Percentiles rank a stretch among this genome's conserved stretches.
Evolutionary conservation across 2,797 vertebrate genomes (phyloP).

Genomic region (Acrocephalus scirpaceus): DNA sequence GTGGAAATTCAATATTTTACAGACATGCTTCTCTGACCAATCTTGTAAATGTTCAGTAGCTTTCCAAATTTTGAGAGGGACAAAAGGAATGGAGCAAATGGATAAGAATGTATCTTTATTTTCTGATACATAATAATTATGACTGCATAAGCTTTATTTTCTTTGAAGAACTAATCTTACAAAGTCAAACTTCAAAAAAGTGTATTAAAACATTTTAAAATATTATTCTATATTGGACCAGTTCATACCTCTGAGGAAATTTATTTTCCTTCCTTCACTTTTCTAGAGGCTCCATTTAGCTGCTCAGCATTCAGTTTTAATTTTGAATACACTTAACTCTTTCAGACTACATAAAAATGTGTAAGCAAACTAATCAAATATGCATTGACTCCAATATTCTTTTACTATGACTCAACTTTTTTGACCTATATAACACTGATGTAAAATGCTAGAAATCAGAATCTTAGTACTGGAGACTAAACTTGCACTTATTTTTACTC

Average conservation of each 20-base stretch:
- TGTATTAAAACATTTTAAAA: not conserved
- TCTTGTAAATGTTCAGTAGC: not conserved
- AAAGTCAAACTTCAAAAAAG: not conserved
- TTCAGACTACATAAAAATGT: not conserved
- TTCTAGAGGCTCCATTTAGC: not conserved
- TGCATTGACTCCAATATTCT: not conserved
- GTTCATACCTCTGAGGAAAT: not conserved
- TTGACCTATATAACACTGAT: not conserved
- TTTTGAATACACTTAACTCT: not conserved
- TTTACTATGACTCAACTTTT: not conserved
- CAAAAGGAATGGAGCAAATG: not conserved
- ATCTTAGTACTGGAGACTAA: not conserved
- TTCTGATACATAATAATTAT: not conserved
- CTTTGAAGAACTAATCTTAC: not conserved
- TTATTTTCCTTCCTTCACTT: not conserved
- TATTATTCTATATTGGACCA: not conserved
- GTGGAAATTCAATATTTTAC: not conserved
- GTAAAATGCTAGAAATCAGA: not conserved
- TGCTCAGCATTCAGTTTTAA: not conserved
- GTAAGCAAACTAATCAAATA: not conserved
- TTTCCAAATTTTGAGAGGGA: not conserved
- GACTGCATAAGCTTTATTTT: not conserved
- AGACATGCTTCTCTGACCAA: not conserved
- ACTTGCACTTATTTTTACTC: not conserved
- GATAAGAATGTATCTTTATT: not conserved